Evolutionary conservation across 2,797 vertebrate genomes (phyloP).

Genomic region (Pelobates cultripes): DNA sequence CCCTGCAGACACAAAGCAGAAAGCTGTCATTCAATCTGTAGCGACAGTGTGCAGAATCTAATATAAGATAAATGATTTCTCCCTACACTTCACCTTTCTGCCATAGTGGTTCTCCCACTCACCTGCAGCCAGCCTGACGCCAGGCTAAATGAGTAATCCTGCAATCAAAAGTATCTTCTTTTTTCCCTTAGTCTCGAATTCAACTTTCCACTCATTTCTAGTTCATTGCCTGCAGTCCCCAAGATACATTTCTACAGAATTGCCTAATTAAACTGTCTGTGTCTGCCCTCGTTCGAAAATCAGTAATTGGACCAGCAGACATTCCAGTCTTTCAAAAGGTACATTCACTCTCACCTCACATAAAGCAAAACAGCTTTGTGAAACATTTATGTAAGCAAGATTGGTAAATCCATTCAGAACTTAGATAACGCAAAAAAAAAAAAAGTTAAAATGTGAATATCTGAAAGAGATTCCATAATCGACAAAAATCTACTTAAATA

Average conservation of each 20-base stretch:
- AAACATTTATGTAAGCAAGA: slow-evolving; percentile 32
- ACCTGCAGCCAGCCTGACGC: slow-evolving; percentile 81
- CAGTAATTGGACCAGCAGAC: slow-evolving; percentile 76
- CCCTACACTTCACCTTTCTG: slow-evolving; percentile 72
- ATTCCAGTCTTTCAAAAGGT: slow-evolving; percentile 67
- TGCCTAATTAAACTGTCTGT: slow-evolving; percentile 78
- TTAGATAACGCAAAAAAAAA: not conserved
- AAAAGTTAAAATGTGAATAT: not conserved
- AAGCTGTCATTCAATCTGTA: slow-evolving; percentile 73
- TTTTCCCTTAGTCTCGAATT: slow-evolving; percentile 57
- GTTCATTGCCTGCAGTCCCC: slow-evolving; percentile 68
- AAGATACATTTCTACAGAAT: slow-evolving; percentile 74
- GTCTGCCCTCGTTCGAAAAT: slow-evolving; percentile 72
- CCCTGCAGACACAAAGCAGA: slow-evolving; percentile 65
- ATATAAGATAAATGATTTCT: slow-evolving; percentile 78
- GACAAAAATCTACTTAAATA: not conserved
- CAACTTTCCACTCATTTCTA: slow-evolving; percentile 67
- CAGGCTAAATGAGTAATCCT: slow-evolving; percentile 71
- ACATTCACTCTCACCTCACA: slow-evolving; percentile 23
- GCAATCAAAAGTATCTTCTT: slow-evolving; percentile 67
- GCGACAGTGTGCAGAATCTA: slow-evolving; percentile 78
- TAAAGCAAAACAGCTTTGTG: slow-evolving; percentile 16
- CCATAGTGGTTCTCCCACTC: slow-evolving; percentile 65
- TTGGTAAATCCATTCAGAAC: slow-evolving; percentile 3
- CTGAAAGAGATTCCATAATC: not conserved